Evolutionary conservation across 2,797 vertebrate genomes (phyloP), one percentile per base, ranked within the genome.

Genomic region (Sebastes goodei): DNA sequence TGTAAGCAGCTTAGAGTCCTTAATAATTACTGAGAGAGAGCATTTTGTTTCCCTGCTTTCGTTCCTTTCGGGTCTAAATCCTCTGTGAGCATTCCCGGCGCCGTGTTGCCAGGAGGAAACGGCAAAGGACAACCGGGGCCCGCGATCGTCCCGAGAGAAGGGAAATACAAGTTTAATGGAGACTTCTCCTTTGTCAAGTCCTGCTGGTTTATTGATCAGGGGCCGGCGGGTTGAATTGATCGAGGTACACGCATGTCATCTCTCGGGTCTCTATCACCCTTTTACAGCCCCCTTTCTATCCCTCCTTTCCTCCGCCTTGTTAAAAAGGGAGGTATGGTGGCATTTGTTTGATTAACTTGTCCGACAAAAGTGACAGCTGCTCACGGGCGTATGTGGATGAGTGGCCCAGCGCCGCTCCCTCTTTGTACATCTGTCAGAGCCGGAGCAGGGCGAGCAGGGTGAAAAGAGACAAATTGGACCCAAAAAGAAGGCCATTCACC

Each of bases 341-440:
- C 98, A 99, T 99, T 99, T 99, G 98, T 97, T 98, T 99, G 98
- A 99, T 99, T 99, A 99, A 99, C 98, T 99, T 97, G 97, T 97
- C 97, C 94, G 96, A 99, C 97, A 98, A 99, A 99, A 99, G 98
- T 98, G 98, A 98, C 98, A 99, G 98, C 98, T 99, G 98, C 97
- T 96, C 96, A 96, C 93, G 96, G 97, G 96, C 96, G 96, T 96
- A 96, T 97, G 97, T 97, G 97, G 98, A 97, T 97, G 97, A 99
- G 97, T 97, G 97, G 97, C 97, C 96, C 97, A 97, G 98, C 95
- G 97, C 97, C 97, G 97, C 97, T 98, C 98, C 97, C 97, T 97
- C 98, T 99, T 99, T 99, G 98, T 99, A 98, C 98, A 98, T 99
- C 98, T 99, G 98, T 99, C 97, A 98, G 98, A 97, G 96, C 95